Base-by-base conservation (phyloP, 2,113 vertebrate genomes). In the Apeltes quadracus region DNA sequence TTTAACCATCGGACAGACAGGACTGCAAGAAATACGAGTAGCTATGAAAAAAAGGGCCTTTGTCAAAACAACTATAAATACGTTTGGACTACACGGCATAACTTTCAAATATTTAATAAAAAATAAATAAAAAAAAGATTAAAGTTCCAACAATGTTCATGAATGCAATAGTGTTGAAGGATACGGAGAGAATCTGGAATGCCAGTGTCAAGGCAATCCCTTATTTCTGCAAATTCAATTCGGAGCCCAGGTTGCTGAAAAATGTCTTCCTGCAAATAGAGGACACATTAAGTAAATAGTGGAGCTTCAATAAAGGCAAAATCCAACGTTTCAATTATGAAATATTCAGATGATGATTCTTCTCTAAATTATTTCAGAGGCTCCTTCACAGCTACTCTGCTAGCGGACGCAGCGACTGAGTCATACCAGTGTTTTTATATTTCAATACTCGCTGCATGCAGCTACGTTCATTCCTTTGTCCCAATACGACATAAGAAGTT, bases 201-300 rank as follows among this genome's bases (percentile, higher is more conserved):
- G 75, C 96, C 97, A 5, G 93, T 96, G 85, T 99, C 98, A 85
- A 99, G 92, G 83, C 95, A 97, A 79, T 99, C 96, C 65, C 97
- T 93, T 84, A 99, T 98, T 72, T 94, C 93, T 76, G 95, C 93
- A 94, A 99, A 98, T 85, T 99, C 97, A 0, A 82, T 93, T 55
- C 95, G 94, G 58, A 98, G 94, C 39, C 97, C 98, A 56, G 98
- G 98, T 51, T 98, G 98, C 86, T 99, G 98, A 90, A 99, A 98
- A 65, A 99, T 90, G 77, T 99, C 97, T 90, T 97, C 97, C 98
- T 99, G 89, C 32, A 82, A 87, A 81, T 16, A 48, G 8, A 84
- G 46, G 61, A 54, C 7, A 22, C 7, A 74, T 29, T 25, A 50
- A 29, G 20, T 7, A 1, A 63, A 1, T 11, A 23, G 27, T 38